phyloP scores from a whole-genome alignment of 1,140 invertebrate genomes.

The Samia ricini region DNA sequence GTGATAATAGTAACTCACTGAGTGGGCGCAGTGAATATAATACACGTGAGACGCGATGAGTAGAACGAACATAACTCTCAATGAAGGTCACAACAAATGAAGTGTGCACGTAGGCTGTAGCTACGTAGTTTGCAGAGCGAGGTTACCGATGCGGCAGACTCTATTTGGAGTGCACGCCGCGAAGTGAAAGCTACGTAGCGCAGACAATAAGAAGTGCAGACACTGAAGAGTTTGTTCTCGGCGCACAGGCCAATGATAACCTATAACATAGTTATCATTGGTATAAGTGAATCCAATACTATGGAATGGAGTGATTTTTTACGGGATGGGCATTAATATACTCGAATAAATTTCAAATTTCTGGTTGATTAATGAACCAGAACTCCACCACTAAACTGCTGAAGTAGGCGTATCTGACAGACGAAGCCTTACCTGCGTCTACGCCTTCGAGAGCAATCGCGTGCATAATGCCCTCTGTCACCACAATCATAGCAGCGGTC shows the following conservation, averaged over 20 bases:
- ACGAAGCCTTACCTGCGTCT: constrained; percentile 76
- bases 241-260: constrained; percentile 77
- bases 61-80: constrained; percentile 64
- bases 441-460: constrained; percentile 87
- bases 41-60: constrained; percentile 62
- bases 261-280: constrained; percentile 78
- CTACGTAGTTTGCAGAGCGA: constrained; percentile 68
- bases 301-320: constrained; percentile 71
- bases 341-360: too few species aligned
- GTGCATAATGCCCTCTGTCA: constrained; percentile 93
- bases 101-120: constrained; percentile 68
- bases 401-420: not conserved
- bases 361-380: too few species aligned
- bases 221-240: constrained; percentile 73
- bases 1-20: constrained; percentile 74
- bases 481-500: constrained; percentile 96
- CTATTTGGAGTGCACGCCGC: constrained; percentile 68
- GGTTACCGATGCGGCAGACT: constrained; percentile 69
- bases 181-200: constrained; percentile 74
- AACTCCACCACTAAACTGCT: not conserved
- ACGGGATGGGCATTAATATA: not conserved
- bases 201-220: constrained; percentile 76
- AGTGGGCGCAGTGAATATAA: constrained; percentile 74
- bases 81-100: constrained; percentile 65
- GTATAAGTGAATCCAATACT: constrained; percentile 63